Conservation (phyloP, 1,140 invertebrate genomes). For the Hormaphis cornu region DNA sequence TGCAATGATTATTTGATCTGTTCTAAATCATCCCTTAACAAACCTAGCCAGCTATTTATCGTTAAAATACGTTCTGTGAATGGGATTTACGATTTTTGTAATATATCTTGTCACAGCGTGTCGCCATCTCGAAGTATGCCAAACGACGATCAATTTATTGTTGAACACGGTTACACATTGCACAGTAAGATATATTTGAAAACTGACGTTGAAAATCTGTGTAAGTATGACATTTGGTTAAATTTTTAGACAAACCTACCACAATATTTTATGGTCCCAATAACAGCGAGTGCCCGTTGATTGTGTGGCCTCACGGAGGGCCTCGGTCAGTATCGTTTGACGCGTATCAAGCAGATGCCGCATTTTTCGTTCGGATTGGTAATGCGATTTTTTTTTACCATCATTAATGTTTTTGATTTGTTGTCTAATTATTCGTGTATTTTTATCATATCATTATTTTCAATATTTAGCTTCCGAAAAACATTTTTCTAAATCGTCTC, state of each 20-base stretch:
- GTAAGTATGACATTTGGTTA: background rate
- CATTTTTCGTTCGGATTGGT: slow-evolving; percentile 44
- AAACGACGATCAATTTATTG: slow-evolving; percentile 3
- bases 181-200: background rate
- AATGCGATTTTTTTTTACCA: background rate
- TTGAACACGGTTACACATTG: slow-evolving; percentile 16
- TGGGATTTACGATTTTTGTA: slow-evolving; percentile 16
- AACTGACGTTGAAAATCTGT: background rate
- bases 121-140: slow-evolving; percentile 3
- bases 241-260: slow-evolving; percentile 38
- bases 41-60: slow-evolving; percentile 15
- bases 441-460: too few species aligned
- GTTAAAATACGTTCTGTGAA: background rate
- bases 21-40: slow-evolving; percentile 41
- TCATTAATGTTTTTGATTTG: too few species aligned
- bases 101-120: slow-evolving; percentile 7
- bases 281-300: slow-evolving; percentile 45
- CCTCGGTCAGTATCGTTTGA: slow-evolving; percentile 61
- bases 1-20: slow-evolving; percentile 46
- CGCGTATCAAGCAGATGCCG: slow-evolving; percentile 48
- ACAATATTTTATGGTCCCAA: slow-evolving; percentile 54
- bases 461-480: too few species aligned
- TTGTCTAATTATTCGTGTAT: too few species aligned
- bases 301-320: slow-evolving; percentile 70
- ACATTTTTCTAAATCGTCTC: too few species aligned